phyloP scores from a whole-genome alignment of 2,113 vertebrate genomes.

The Phyllostomus hastatus region DNA sequence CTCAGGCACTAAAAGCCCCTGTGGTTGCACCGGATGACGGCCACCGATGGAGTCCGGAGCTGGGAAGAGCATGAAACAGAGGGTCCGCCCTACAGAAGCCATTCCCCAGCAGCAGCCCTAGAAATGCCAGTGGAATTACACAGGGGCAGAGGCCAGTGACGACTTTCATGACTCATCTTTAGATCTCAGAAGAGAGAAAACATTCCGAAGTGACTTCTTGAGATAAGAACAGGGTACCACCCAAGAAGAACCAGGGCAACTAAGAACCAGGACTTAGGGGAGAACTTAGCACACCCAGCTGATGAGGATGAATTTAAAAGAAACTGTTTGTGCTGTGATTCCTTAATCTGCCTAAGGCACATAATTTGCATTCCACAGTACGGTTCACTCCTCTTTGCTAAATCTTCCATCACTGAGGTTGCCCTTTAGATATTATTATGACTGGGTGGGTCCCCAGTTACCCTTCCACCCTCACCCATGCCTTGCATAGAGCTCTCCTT shows the following conservation, averaged over 20 bases:
- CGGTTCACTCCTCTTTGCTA: not conserved
- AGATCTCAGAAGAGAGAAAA: not conserved
- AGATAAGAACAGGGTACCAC: not conserved
- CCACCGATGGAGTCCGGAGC: not conserved
- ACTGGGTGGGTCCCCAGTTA: not conserved
- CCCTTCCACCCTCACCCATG: not conserved
- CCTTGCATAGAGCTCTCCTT: not conserved
- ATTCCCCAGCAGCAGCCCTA: not conserved
- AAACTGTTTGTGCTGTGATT: fast-evolving
- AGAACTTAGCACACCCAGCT: not conserved
- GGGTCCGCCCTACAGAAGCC: not conserved
- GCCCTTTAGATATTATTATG: not conserved
- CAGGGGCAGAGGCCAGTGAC: not conserved
- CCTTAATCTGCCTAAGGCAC: not conserved
- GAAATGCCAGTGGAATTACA: not conserved
- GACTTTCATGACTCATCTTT: not conserved
- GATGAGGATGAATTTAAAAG: not conserved
- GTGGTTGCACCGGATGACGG: not conserved
- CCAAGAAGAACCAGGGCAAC: not conserved
- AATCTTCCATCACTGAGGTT: not conserved
- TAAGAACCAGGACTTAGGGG: not conserved
- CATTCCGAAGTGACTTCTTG: not conserved
- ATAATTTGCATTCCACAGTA: not conserved
- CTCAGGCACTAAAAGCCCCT: not conserved
- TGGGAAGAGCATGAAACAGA: not conserved